Conservation (phyloP, 2,113 vertebrate genomes). For the Panthera leo region DNA sequence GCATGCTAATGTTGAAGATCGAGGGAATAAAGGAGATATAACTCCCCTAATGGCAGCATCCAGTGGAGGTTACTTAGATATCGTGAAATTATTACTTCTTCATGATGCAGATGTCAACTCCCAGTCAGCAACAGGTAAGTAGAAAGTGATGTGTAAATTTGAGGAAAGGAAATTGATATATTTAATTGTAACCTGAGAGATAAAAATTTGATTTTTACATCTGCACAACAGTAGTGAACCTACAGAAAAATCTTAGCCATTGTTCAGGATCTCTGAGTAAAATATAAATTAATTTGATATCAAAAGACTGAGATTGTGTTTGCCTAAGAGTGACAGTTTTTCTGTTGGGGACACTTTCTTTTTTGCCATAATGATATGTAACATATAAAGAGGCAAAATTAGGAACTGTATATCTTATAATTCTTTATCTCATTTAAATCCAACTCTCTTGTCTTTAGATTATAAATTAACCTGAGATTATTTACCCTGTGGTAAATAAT, state of each 20-base stretch:
- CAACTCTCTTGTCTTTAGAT: background rate
- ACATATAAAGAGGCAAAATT: conserved; percentile 38
- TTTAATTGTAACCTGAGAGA: background rate
- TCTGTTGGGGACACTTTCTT: background rate
- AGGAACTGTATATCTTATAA: background rate
- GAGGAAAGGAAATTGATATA: background rate
- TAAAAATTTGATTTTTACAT: conserved; percentile 7
- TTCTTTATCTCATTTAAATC: conserved; percentile 50
- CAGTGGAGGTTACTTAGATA: conserved; percentile 98
- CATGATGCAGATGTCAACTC: conserved; percentile 98
- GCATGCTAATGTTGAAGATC: conserved; percentile 98
- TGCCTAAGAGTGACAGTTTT: conserved; percentile 31
- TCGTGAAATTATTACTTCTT: conserved; percentile 97
- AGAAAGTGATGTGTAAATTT: conserved; percentile 17
- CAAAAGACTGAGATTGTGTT: background rate
- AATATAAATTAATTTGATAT: conserved; percentile 38
- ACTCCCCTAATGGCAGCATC: conserved; percentile 99
- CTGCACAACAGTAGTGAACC: conserved; percentile 33
- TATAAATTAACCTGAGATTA: conserved; percentile 36
- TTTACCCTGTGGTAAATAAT: background rate
- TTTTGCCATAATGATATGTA: background rate
- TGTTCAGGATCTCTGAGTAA: conserved; percentile 40
- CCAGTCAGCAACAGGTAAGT: conserved; percentile 96
- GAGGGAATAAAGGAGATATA: conserved; percentile 99
- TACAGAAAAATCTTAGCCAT: conserved; percentile 32